Conservation (phyloP, 2,797 vertebrate species). For the Poecile montanus region DNA sequence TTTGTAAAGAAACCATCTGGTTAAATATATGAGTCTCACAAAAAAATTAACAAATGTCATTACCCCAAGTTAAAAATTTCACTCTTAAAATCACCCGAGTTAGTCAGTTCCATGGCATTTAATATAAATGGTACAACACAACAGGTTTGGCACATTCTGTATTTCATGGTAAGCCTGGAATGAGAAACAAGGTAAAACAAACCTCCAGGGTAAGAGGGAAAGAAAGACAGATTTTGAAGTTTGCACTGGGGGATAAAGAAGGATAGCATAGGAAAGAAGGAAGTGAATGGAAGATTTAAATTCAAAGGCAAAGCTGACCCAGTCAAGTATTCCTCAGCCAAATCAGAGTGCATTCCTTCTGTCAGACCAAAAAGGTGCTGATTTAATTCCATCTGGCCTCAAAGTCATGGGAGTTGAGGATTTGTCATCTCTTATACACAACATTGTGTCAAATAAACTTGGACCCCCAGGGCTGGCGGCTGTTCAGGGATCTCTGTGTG, state of each 20-base stretch:
- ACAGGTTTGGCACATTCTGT: background rate
- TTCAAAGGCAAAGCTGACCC: background rate
- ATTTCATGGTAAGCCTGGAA: slow-evolving; percentile 4
- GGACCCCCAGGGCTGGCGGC: background rate
- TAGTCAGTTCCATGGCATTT: slow-evolving; percentile 21
- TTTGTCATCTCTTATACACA: background rate
- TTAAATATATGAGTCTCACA: background rate
- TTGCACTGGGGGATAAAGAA: slow-evolving; percentile 47
- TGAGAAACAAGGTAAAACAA: slow-evolving; percentile 60
- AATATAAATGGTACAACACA: slow-evolving; percentile 5
- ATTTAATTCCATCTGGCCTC: slow-evolving; percentile 25
- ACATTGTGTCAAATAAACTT: background rate
- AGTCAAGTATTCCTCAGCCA: slow-evolving; percentile 5
- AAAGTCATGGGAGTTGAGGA: background rate
- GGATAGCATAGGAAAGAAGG: background rate
- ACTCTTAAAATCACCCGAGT: background rate
- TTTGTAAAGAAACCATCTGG: background rate
- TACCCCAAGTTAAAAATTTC: slow-evolving; percentile 32
- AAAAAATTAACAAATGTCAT: background rate
- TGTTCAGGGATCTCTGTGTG: background rate
- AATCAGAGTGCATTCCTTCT: background rate
- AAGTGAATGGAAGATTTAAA: slow-evolving; percentile 24
- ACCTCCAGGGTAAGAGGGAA: background rate
- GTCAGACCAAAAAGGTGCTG: background rate
- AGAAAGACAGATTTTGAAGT: slow-evolving; percentile 41